Conservation (phyloP, 2,888 invertebrate species). For the Drosophila melanocephala region DNA sequence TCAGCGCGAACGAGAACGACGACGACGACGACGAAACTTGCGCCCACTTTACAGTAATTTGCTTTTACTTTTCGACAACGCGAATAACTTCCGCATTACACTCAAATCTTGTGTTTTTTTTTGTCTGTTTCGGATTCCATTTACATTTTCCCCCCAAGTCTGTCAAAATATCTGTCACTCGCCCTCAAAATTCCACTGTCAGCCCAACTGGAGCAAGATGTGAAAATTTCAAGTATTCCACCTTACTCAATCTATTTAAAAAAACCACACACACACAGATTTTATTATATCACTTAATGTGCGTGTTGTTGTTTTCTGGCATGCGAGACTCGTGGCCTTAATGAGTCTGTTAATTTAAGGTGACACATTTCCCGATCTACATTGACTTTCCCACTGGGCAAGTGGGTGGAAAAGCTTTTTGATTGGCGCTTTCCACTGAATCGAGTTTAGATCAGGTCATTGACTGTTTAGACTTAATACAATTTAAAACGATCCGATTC, state of each 20-base stretch:
- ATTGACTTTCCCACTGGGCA: conserved; percentile 8
- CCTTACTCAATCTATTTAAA: conserved; percentile 26
- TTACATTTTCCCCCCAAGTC: conserved; percentile 21
- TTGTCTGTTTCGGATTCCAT: conserved; percentile 3
- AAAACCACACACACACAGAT: neutral
- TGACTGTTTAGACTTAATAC: conserved; percentile 47
- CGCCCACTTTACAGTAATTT: conserved; percentile 65
- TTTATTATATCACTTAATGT: conserved; percentile 10
- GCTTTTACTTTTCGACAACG: conserved; percentile 46
- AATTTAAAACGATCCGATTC: conserved; percentile 45
- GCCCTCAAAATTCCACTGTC: neutral
- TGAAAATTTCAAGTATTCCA: conserved; percentile 26
- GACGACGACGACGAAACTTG: conserved; percentile 22
- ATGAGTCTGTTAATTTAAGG: conserved; percentile 71
- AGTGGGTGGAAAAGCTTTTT: conserved; percentile 35
- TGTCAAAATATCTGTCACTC: conserved; percentile 46
- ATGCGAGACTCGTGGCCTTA: conserved; percentile 65
- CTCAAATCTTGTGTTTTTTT: conserved; percentile 3
- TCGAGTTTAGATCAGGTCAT: conserved; percentile 55
- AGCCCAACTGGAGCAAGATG: conserved; percentile 22
- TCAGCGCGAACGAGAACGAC: conserved; percentile 1
- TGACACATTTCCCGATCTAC: conserved; percentile 57
- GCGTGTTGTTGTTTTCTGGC: neutral
- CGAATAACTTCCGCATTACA: conserved; percentile 71
- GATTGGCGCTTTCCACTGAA: conserved; percentile 15